Evolutionary conservation across 2,888 invertebrate genomes (phyloP).

Genomic region (Drosophila paranaensis): DNA sequence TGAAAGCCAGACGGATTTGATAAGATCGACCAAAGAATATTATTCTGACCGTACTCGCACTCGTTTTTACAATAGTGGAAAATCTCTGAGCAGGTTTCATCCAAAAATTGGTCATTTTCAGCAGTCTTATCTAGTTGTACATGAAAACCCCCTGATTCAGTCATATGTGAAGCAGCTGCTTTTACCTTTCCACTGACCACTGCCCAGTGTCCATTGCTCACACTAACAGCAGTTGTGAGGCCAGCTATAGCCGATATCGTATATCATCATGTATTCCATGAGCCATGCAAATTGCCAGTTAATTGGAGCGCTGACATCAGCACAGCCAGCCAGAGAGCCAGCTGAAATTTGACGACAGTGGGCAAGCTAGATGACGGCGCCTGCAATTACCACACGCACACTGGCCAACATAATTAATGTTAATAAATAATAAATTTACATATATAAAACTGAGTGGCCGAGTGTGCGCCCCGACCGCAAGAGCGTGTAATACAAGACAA

Average conservation of each 20-base stretch:
- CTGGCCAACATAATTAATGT: conserved; percentile 77
- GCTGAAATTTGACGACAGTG: conserved; percentile 63
- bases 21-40: no score
- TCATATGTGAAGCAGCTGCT: background rate
- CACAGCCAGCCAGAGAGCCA: conserved; percentile 33
- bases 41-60: no score
- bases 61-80: no score
- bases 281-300: conserved; percentile 57
- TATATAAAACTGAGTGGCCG: conserved; percentile 46
- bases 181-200: conserved; percentile 48
- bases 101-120: background rate
- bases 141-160: background rate
- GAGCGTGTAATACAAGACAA: conserved; percentile 63
- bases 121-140: background rate
- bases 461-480: conserved; percentile 7
- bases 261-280: conserved; percentile 39
- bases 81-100: no score
- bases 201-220: background rate
- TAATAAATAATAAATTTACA: conserved; percentile 80
- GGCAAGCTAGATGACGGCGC: conserved; percentile 41
- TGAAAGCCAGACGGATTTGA: no score
- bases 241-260: conserved; percentile 3
- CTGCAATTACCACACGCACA: conserved; percentile 52
- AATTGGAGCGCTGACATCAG: conserved; percentile 73
- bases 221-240: background rate